These are phyloP conservation scores for Melanargia galathea DNA, from an alignment of 2,888 invertebrate species.

Conservation along the genomic window DNA sequence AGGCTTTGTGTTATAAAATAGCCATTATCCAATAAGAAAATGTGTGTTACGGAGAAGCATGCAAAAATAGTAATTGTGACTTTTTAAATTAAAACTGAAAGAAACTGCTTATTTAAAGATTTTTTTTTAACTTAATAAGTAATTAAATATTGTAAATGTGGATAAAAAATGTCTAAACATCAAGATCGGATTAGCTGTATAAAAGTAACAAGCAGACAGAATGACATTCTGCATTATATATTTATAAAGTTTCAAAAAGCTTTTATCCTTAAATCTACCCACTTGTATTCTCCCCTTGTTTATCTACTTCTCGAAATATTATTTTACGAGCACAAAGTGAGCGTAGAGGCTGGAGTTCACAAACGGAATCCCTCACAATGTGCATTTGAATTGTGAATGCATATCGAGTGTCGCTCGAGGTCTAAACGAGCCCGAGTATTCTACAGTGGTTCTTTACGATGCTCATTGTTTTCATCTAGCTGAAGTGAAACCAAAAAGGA, in stretches of 20 bases:
- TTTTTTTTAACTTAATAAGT: too few relatives aligned
- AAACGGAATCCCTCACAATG: slow-evolving; percentile 37
- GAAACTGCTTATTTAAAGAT: too few relatives aligned
- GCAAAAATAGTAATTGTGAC: too few relatives aligned
- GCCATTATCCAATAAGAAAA: too few relatives aligned
- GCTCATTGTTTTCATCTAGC: slow-evolving; percentile 19
- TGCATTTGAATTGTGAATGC: slow-evolving; percentile 39
- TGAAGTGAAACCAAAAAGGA: slow-evolving; percentile 7
- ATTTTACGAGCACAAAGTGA: slow-evolving; percentile 23
- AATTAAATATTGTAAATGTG: too few relatives aligned
- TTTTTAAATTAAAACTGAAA: too few relatives aligned
- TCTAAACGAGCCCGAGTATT: slow-evolving; percentile 31
- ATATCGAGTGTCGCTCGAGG: slow-evolving; percentile 38
- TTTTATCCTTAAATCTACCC: background rate
- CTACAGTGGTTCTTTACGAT: slow-evolving; percentile 26
- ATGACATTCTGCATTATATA: background rate
- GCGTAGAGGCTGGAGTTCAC: slow-evolving; percentile 20
- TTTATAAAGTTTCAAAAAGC: background rate
- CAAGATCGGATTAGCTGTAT: background rate
- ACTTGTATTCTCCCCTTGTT: background rate
- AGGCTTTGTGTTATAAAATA: too few relatives aligned
- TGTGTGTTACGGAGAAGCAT: too few relatives aligned
- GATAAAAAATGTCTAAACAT: background rate
- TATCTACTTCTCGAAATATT: slow-evolving; percentile 1
- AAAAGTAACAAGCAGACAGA: background rate